These are phyloP conservation scores for Pterostichus niger DNA, from an alignment of 2,888 invertebrate species.

Conservation along the genomic window DNA sequence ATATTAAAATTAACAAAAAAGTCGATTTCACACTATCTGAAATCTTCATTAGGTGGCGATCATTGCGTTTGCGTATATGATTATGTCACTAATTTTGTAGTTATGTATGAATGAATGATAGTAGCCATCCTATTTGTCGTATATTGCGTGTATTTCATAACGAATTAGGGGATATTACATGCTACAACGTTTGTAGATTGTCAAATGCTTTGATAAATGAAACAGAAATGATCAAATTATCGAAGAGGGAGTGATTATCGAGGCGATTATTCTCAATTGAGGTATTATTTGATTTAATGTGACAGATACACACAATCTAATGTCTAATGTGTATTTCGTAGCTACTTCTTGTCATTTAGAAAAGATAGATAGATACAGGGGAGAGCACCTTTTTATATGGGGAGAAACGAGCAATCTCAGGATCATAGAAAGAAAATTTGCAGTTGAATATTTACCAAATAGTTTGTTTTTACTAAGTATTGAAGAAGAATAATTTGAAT, in stretches of 20 bases:
- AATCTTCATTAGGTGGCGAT: too few species aligned
- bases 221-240: conserved; percentile 31
- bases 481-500: too few species aligned
- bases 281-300: conserved; percentile 3
- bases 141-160: neutral
- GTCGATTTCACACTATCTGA: too few species aligned
- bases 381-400: too few species aligned
- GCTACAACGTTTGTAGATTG: neutral
- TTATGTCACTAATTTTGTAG: too few species aligned
- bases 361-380: too few species aligned
- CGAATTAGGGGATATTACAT: neutral
- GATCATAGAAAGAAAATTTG: too few species aligned
- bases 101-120: neutral
- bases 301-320: neutral
- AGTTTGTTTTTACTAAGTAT: too few species aligned
- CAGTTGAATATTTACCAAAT: too few species aligned
- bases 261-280: neutral
- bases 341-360: neutral
- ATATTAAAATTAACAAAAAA: too few species aligned
- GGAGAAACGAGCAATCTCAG: too few species aligned
- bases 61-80: too few species aligned
- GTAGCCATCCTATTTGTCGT: neutral
- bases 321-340: neutral
- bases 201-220: conserved; percentile 19
- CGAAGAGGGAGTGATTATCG: neutral